phyloP scores from a whole-genome alignment of 2,113 vertebrate species.

The Ancistrus triradiatus region DNA sequence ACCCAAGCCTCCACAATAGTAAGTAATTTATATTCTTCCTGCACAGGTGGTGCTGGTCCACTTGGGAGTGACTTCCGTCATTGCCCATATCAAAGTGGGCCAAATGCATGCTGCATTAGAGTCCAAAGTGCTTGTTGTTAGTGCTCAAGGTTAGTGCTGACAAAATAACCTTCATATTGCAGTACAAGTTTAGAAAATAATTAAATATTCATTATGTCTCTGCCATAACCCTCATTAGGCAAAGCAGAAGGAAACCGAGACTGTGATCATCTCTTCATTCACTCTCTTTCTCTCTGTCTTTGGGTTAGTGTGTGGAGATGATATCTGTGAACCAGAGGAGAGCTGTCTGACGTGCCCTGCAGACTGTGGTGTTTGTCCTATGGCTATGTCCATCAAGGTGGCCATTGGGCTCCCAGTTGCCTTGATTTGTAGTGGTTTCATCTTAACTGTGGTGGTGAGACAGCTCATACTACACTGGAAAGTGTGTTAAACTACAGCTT shows the following conservation, averaged over 20 bases:
- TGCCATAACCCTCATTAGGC: no score
- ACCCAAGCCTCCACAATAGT: no score
- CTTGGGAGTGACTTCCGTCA: conserved; percentile 67
- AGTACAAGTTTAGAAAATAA: no score
- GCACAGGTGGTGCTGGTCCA: conserved; percentile 68
- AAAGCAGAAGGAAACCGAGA: no score
- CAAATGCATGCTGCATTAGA: conserved; percentile 70
- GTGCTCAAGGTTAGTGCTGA: conserved; percentile 62
- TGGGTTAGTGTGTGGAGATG: conserved; percentile 68
- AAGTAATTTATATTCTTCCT: no score
- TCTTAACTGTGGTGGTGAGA: conserved; percentile 69
- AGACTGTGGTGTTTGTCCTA: conserved; percentile 71
- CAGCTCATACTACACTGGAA: neutral
- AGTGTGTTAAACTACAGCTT: neutral
- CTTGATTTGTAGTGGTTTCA: conserved; percentile 68
- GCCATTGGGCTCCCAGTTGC: conserved; percentile 66
- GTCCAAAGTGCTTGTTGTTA: conserved; percentile 67
- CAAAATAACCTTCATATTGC: no score
- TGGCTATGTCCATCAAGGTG: conserved; percentile 65
- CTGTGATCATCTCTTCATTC: neutral
- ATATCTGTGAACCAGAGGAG: conserved; percentile 64
- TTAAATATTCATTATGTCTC: no score
- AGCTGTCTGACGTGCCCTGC: conserved; percentile 69
- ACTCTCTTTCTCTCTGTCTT: conserved; percentile 1
- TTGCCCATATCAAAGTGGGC: conserved; percentile 72